phyloP scores from a whole-genome alignment of 2,888 invertebrate genomes.

The Lasioglossum oenotherae region DNA sequence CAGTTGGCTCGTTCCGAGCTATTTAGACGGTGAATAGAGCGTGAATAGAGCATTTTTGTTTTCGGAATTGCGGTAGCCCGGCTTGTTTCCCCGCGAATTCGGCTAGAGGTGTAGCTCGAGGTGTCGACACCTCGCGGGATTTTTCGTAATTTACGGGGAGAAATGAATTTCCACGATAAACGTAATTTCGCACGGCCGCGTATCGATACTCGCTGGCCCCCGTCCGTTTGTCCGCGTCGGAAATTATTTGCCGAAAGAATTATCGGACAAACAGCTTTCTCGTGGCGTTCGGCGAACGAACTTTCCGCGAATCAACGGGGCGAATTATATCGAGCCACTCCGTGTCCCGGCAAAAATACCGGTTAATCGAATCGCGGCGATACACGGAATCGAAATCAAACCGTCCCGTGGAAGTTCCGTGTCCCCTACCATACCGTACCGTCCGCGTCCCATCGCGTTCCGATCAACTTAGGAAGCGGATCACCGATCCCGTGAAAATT shows the following conservation, averaged over 20 bases:
- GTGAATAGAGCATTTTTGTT: no score
- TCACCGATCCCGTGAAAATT: neutral
- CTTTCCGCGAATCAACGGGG: conserved; percentile 26
- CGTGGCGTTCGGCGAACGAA: neutral
- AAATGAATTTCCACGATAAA: conserved; percentile 24
- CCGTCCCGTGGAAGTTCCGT: neutral
- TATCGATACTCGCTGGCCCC: neutral
- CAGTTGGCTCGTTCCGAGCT: no score
- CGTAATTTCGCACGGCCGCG: neutral
- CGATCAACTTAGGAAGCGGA: neutral
- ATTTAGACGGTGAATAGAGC: no score
- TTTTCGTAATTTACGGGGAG: conserved; percentile 22
- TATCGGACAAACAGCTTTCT: conserved; percentile 24
- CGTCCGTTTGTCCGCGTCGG: neutral
- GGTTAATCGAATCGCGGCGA: conserved; percentile 4
- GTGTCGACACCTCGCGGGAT: neutral
- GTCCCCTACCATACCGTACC: neutral
- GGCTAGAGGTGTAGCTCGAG: no score
- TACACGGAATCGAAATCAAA: neutral
- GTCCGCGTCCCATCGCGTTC: neutral
- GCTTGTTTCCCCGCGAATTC: no score
- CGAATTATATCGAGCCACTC: conserved; percentile 22
- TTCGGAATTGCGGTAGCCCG: no score
- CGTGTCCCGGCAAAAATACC: neutral
- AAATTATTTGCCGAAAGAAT: conserved; percentile 29